Evolutionary conservation across 2,113 vertebrate genomes (phyloP), one percentile per base, ranked within the genome.

Genomic region (Panthera uncia): DNA sequence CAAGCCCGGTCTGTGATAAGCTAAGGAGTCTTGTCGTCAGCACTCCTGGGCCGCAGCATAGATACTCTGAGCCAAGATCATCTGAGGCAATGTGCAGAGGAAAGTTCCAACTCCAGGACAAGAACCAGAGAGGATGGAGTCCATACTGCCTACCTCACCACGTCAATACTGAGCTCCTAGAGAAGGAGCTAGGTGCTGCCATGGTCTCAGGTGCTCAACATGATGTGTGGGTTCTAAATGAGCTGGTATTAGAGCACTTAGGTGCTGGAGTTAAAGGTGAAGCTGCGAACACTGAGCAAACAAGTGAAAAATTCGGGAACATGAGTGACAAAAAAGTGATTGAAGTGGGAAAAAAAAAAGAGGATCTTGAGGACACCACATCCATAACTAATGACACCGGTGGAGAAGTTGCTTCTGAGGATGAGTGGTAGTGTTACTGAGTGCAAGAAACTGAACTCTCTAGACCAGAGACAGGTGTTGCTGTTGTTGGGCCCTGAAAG

Each of bases 1-100:
- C 99, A 36, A 99, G 99, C 97, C 99, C 99, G 19, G 98, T 99
- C 88, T 99, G 99, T 97, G 99, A 99, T 94, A 99, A 99, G 99
- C 98, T 99, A 96, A 99, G 99, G 97, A 99, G 99, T 98, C 98
- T 99, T 97, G 98, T 99, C 31, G 97, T 98, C 27, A 97, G 98
- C 74, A 98, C 97, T 96, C 99, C 98, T 99, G 99, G 99, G 99
- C 97, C 99, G 99, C 99, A 99, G 98, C 84, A 97, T 96, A 98
- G 99, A 99, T 98, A 98, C 98, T 98, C 98, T 99, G 99, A 99
- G 99, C 98, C 99, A 99, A 99, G 99, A 99, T 98, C 99, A 99
- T 97, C 98, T 98, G 99, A 99, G 99, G 83, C 96, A 97, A 98
- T 14, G 80, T 71, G 23, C 52, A 98, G 98, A 99, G 96, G 16